Conservation (phyloP, 2,113 vertebrate genomes). For the Ptilonorhynchus violaceus region DNA sequence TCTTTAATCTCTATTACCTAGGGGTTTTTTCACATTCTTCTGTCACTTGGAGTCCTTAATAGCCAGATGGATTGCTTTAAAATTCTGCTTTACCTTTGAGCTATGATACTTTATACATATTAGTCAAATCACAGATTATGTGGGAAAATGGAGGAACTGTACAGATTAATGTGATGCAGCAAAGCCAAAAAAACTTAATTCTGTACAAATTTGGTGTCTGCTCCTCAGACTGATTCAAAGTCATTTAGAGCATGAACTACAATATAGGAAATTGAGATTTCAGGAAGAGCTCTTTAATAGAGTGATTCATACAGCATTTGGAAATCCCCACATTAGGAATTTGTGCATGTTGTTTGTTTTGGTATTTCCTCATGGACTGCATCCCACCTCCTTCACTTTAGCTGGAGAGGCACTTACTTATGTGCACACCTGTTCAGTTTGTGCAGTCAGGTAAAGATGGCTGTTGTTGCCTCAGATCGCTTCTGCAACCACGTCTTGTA, state of each 20-base stretch:
- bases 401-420: neutral
- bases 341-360: neutral
- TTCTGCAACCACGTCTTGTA: neutral
- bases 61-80: neutral
- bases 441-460: neutral
- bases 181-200: neutral
- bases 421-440: neutral
- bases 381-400: neutral
- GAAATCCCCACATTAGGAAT: neutral
- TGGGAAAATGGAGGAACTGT: neutral
- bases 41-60: neutral
- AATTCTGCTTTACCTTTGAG: neutral
- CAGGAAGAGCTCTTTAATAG: neutral
- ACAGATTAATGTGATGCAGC: neutral
- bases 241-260: neutral
- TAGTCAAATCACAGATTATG: neutral
- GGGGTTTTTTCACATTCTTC: neutral
- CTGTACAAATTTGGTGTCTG: neutral
- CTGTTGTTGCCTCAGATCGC: neutral
- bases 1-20: neutral
- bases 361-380: accelerated
- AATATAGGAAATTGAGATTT: neutral
- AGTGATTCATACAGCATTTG: neutral
- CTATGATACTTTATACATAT: neutral
- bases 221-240: neutral